Evolutionary conservation across 2,888 invertebrate genomes (phyloP), one percentile per base, ranked within the genome.

Genomic region (Drosophila birchii): DNA sequence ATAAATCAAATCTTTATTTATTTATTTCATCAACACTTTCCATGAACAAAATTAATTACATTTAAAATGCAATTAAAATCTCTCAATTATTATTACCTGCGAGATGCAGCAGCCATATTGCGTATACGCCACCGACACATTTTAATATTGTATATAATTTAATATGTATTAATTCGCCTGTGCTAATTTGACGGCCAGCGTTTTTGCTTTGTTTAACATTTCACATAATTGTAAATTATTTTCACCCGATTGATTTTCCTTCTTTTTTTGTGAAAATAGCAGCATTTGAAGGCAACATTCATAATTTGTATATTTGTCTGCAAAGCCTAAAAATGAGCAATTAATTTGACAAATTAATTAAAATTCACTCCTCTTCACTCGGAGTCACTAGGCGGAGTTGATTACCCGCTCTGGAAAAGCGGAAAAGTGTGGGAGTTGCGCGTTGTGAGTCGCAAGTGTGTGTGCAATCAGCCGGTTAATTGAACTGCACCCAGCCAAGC

Each of bases 381-480:
- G 20, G 7, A 23, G 38, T 44, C 29, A n/a, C 36, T 23, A 29
- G 34, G 14, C 16, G 20, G 41, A 57, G 49, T 32, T 56, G 49
- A 56, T 41, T 51, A 23, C 39, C 18, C 20, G 1, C 26, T 34
- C 26, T 26, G 47, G 36, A 49, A 39, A 44, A 44, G 45, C 49
- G 34, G 55, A 69, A 63, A 18, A 47, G 56, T 38, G 47, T 60
- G 73, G 80, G 69, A 36, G 68, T 49, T 43, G 55, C 51, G 67
- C 72, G 62, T 34, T 45, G 55, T 41, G 68, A 68, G 60, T 47
- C 55, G 59, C 47, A 41, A 54, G 58, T 62, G 66, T 68, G 73
- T 77, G 86, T 62, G 72, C 86, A 86, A 83, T 83, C 86, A 83
- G 74, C 78, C 84, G 84, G 67, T 88, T 86, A 85, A 87, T 85